Conservation (phyloP, 2,888 invertebrate genomes). For the Odontomyia ornata region DNA sequence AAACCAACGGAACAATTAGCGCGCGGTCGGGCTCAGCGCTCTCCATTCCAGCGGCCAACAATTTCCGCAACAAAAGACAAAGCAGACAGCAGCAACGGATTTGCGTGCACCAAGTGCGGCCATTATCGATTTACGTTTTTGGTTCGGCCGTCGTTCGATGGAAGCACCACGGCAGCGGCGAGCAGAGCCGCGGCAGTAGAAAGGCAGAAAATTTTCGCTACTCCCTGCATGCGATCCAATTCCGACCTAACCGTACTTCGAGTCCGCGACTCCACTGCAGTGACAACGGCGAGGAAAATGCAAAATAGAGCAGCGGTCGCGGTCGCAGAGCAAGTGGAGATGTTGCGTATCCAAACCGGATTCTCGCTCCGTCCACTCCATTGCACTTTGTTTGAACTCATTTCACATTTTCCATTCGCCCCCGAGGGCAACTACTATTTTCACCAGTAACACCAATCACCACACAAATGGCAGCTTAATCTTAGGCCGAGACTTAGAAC, state of each 20-base stretch:
- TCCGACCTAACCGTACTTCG: constrained; percentile 11
- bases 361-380: background rate
- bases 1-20: too few species aligned
- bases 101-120: background rate
- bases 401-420: background rate
- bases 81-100: background rate
- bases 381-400: constrained; percentile 1
- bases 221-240: background rate
- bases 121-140: constrained; percentile 14
- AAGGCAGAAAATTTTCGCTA: background rate
- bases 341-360: constrained; percentile 14
- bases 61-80: background rate
- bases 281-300: background rate
- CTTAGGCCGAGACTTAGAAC: background rate
- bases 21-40: background rate
- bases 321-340: background rate
- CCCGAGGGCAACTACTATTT: background rate
- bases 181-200: background rate
- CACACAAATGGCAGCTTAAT: background rate
- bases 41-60: background rate
- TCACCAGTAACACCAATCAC: background rate
- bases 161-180: background rate
- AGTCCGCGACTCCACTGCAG: background rate
- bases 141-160: too few species aligned
- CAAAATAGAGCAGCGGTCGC: constrained; percentile 12